Conservation (phyloP, 2,888 invertebrate genomes). For the Clostera curtula region DNA sequence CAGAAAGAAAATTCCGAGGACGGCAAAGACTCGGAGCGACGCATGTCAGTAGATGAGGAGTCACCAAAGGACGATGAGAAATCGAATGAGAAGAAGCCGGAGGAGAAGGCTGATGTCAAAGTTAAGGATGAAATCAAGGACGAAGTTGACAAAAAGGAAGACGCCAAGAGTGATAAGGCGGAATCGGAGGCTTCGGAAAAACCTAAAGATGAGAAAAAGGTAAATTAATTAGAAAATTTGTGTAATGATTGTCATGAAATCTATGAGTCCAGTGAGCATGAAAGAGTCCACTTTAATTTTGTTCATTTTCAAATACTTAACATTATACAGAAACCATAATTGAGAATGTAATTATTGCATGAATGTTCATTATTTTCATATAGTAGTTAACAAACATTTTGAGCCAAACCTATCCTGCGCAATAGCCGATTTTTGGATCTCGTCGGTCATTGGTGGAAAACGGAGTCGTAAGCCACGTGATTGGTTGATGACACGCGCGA, state of each 20-base stretch:
- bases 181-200: constrained; percentile 64
- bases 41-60: constrained; percentile 63
- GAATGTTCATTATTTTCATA: not conserved
- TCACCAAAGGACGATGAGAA: constrained; percentile 56
- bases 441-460: no score
- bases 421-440: no score
- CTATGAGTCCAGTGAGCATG: no score
- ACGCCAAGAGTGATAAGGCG: constrained; percentile 60
- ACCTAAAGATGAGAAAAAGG: constrained; percentile 61
- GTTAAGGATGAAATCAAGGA: constrained; percentile 40
- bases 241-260: no score
- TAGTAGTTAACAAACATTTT: no score
- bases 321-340: not conserved
- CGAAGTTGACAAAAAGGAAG: constrained; percentile 59
- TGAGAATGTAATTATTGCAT: not conserved
- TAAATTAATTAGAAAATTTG: constrained; percentile 20
- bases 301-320: not conserved
- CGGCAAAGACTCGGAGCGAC: constrained; percentile 45
- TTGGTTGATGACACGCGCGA: no score
- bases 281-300: constrained; percentile 12
- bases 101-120: constrained; percentile 35
- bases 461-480: no score
- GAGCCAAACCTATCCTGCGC: no score
- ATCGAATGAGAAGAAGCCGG: constrained; percentile 43
- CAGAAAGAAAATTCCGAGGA: constrained; percentile 38